Evolutionary conservation across 2,113 vertebrate genomes (phyloP).

Genomic region (Marcusenius ussheri): DNA sequence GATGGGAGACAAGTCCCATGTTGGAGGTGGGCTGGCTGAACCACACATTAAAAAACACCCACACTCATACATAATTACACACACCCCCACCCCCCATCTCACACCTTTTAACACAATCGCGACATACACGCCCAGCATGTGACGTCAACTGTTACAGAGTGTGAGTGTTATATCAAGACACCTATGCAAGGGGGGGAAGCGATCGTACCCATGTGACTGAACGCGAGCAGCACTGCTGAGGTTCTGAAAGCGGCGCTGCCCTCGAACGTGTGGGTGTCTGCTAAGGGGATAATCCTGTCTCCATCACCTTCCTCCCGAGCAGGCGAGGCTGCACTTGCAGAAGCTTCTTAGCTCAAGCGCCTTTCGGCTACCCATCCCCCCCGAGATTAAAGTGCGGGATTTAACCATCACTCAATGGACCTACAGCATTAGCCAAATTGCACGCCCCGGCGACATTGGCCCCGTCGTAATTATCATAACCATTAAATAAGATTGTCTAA

Average conservation of each 20-base stretch:
- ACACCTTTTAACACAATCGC: not conserved
- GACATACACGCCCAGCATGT: not conserved
- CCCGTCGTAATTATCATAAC: not conserved
- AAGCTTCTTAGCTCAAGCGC: slow-evolving; percentile 14
- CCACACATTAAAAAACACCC: not conserved
- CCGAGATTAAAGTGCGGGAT: slow-evolving; percentile 14
- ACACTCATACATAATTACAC: not conserved
- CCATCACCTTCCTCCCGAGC: not conserved
- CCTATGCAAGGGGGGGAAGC: not conserved
- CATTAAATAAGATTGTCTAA: not conserved
- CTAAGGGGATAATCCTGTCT: not conserved
- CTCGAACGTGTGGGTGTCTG: not conserved
- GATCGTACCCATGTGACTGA: not conserved
- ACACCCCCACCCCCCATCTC: not conserved
- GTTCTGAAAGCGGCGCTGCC: not conserved
- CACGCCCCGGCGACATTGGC: not conserved
- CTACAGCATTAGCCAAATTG: not conserved
- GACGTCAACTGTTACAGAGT: not conserved
- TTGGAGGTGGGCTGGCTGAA: not conserved
- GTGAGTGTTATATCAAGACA: not conserved
- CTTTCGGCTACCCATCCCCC: not conserved
- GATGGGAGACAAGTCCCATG: slow-evolving; percentile 10
- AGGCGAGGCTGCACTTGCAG: not conserved
- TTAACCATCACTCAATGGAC: slow-evolving; percentile 11
- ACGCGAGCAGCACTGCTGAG: not conserved